These are phyloP conservation scores for Eulithis testata DNA, from an alignment of 2,888 invertebrate species.

Conservation along the genomic window DNA sequence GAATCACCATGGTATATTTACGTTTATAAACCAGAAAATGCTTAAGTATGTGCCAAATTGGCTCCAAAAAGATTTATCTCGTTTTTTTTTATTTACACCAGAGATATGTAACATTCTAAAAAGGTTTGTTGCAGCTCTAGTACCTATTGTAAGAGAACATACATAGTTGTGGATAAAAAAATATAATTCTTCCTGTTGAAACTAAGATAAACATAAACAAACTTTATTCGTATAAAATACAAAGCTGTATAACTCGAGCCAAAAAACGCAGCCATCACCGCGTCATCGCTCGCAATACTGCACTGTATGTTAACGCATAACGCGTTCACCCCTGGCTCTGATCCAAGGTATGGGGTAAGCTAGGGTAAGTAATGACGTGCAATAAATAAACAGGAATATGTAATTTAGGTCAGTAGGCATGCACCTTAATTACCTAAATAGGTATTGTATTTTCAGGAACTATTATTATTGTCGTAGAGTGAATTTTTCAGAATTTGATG, in stretches of 20 bases:
- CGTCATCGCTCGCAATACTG: conserved; percentile 20
- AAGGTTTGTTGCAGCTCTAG: no score
- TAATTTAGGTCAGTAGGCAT: conserved; percentile 20
- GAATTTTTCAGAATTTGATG: no score
- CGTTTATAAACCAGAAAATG: no score
- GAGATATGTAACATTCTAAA: no score
- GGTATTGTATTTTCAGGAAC: background rate
- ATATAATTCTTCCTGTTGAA: no score
- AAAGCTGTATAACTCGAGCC: no score
- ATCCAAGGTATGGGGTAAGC: conserved; percentile 22
- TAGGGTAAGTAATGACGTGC: conserved; percentile 12
- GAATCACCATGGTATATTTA: background rate
- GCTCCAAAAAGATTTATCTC: background rate
- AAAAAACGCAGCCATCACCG: conserved; percentile 22
- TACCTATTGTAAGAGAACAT: no score
- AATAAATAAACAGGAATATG: conserved; percentile 16
- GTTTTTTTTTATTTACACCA: background rate
- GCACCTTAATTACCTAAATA: conserved; percentile 4
- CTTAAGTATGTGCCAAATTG: background rate
- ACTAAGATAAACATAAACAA: no score
- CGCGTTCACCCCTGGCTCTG: conserved; percentile 29
- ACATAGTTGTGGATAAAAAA: no score
- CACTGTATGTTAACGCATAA: conserved; percentile 26
- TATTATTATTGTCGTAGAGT: no score
- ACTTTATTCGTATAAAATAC: no score